Conservation (phyloP, 2,797 vertebrate genomes). For the Lagocephalus sceleratus region DNA sequence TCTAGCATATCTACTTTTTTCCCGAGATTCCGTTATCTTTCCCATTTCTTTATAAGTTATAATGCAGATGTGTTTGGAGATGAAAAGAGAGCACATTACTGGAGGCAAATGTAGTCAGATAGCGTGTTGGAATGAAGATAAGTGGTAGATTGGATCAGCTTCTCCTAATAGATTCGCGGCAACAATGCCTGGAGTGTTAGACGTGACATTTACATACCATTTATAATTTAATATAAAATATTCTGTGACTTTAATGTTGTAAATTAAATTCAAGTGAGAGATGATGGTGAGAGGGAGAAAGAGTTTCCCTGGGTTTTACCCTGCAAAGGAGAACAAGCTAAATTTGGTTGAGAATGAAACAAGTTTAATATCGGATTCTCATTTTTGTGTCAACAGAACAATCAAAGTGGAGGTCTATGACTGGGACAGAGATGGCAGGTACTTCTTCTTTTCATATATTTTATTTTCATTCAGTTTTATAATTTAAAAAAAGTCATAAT, state of each 20-base stretch:
- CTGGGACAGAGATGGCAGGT: slow-evolving; percentile 90
- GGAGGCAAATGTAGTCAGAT: slow-evolving; percentile 22
- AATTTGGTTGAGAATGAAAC: no score
- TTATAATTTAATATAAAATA: background rate
- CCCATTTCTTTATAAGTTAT: slow-evolving; percentile 24
- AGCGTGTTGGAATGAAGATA: slow-evolving; percentile 34
- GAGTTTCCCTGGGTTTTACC: no score
- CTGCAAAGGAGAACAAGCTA: no score
- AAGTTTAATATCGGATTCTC: background rate
- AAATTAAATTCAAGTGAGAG: background rate
- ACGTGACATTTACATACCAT: background rate
- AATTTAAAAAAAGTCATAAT: background rate
- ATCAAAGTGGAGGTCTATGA: slow-evolving; percentile 89
- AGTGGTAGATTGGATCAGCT: slow-evolving; percentile 26
- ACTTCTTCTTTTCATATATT: slow-evolving; percentile 38
- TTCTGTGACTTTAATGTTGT: no score
- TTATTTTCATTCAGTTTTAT: background rate
- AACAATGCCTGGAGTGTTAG: slow-evolving; percentile 3
- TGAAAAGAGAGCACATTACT: slow-evolving; percentile 31
- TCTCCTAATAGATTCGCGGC: slow-evolving; percentile 15
- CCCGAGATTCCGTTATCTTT: slow-evolving; percentile 12
- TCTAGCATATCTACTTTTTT: slow-evolving; percentile 20
- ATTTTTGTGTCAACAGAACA: slow-evolving; percentile 72
- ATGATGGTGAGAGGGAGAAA: background rate
- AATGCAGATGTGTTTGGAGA: slow-evolving; percentile 43